These are phyloP conservation scores for Mus musculus DNA, from an alignment of 2,113 vertebrate species.

Conservation along the genomic window GRCm39 chrX:135954501-135955000, in stretches of 20 bases:
- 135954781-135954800: constrained; percentile 24
- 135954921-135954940: constrained; percentile 34
- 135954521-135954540: not conserved
- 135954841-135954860: constrained; percentile 11
- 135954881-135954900: constrained; percentile 13
- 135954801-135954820: not conserved
- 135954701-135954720: constrained; percentile 11
- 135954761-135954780: constrained; percentile 57
- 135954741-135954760: constrained; percentile 53
- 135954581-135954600: not conserved
- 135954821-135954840: constrained; percentile 17
- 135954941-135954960: constrained; percentile 35
- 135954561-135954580: not conserved
- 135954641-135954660: not conserved
- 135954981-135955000: constrained; percentile 15
- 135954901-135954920: constrained; percentile 35
- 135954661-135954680: constrained; percentile 41
- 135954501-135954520: not conserved
- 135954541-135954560: not conserved
- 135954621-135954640: not conserved
- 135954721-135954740: not conserved
- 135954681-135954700: not conserved
- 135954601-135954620: constrained; percentile 42
- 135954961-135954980: constrained; percentile 24
- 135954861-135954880: constrained; percentile 48